Conservation (phyloP, 2,113 vertebrate genomes). For the Apistogramma diplotaenia region DNA sequence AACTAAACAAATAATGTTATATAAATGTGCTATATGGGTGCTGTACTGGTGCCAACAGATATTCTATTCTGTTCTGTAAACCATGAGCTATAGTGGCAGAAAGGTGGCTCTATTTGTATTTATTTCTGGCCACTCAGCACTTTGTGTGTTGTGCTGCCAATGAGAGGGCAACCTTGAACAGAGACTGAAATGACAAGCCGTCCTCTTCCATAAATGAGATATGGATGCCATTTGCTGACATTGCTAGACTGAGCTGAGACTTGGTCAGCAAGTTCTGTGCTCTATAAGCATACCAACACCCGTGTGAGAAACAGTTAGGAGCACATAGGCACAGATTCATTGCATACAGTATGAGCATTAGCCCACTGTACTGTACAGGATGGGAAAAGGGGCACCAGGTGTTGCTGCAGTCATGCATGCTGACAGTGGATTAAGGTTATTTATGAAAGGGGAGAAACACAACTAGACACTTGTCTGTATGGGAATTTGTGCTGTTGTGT, state of each 20-base stretch:
- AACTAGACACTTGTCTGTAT: not conserved
- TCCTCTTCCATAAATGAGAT: slow-evolving; percentile 44
- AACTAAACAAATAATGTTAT: not conserved
- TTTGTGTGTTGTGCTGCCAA: slow-evolving; percentile 5
- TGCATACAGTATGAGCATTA: slow-evolving; percentile 9
- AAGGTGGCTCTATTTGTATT: not conserved
- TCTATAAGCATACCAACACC: slow-evolving; percentile 28
- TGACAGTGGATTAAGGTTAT: not conserved
- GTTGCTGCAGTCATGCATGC: not conserved
- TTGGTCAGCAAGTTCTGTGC: slow-evolving; percentile 52
- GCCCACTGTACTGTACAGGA: not conserved
- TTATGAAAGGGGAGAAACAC: not conserved
- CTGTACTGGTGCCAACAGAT: no score
- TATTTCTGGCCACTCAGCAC: slow-evolving; percentile 33
- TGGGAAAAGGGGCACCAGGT: slow-evolving; percentile 23
- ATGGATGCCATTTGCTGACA: slow-evolving; percentile 65
- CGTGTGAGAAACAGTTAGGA: slow-evolving; percentile 55
- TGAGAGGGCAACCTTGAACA: slow-evolving; percentile 14
- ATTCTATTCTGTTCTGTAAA: not conserved
- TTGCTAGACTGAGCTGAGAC: slow-evolving; percentile 31
- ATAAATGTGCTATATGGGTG: not conserved
- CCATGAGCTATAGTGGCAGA: not conserved
- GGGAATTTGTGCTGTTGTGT: not conserved
- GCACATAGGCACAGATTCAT: not conserved
- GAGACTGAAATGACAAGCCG: slow-evolving; percentile 55